phyloP scores from a whole-genome alignment of 2,888 invertebrate genomes.

The Melinaea marsaeus region DNA sequence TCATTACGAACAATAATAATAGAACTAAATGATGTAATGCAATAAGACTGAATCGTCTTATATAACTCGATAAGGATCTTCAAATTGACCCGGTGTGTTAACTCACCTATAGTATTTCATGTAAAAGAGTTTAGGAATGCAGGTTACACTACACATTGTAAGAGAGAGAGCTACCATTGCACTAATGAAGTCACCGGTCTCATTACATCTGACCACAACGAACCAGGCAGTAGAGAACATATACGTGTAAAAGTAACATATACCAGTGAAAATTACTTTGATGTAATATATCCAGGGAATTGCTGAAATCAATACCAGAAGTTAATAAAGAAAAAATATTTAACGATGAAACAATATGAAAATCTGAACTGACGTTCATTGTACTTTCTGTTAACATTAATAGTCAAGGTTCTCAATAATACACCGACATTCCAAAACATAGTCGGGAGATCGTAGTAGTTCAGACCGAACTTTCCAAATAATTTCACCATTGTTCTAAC shows the following conservation, averaged over 20 bases:
- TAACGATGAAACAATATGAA: not conserved
- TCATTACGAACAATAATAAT: not conserved
- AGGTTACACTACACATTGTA: conserved; percentile 43
- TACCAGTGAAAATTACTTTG: conserved; percentile 45
- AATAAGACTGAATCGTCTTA: too few relatives aligned
- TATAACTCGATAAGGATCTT: too few relatives aligned
- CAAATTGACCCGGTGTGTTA: too few relatives aligned
- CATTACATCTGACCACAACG: conserved; percentile 39
- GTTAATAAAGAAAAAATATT: not conserved
- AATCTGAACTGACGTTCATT: conserved; percentile 39
- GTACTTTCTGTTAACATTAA: conserved; percentile 44
- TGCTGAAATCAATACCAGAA: not conserved
- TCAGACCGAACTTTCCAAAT: conserved; percentile 20
- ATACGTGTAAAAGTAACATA: conserved; percentile 48
- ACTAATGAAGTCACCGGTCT: conserved; percentile 39
- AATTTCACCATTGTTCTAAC: not conserved
- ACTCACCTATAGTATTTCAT: conserved; percentile 45
- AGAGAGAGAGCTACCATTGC: conserved; percentile 46
- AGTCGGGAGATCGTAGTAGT: conserved; percentile 46
- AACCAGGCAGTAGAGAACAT: conserved; percentile 48
- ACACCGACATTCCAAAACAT: conserved; percentile 49
- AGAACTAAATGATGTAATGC: not conserved
- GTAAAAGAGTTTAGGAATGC: conserved; percentile 43
- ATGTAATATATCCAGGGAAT: conserved; percentile 42
- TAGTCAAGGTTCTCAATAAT: conserved; percentile 42